phyloP scores from a whole-genome alignment of 2,113 vertebrate species.

The Mastomys coucha region DNA sequence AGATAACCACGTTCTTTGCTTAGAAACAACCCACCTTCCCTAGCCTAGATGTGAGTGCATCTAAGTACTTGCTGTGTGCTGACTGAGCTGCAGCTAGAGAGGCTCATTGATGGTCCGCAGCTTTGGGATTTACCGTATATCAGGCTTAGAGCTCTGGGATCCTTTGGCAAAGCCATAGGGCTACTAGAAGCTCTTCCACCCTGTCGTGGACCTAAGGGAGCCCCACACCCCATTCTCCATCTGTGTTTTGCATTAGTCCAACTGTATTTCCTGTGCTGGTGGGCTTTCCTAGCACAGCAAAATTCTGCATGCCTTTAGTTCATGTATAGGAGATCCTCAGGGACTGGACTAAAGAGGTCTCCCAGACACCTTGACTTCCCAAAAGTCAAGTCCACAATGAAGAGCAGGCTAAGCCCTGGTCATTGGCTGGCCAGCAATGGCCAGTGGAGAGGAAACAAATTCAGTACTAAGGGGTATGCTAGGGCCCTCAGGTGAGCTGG shows the following conservation, averaged over 20 bases:
- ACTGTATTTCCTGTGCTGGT: not conserved
- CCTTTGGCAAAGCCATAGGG: not conserved
- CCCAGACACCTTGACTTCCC: no score
- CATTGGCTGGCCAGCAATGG: not conserved
- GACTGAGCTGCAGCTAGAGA: not conserved
- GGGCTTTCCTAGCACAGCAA: not conserved
- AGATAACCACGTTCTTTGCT: not conserved
- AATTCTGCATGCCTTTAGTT: not conserved
- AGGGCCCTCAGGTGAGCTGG: not conserved
- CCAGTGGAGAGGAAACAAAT: not conserved
- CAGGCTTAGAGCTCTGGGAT: not conserved
- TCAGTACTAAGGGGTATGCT: rapidly evolving
- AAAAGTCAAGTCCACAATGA: not conserved
- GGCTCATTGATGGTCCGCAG: not conserved
- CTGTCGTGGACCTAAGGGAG: not conserved
- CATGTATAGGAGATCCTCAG: not conserved
- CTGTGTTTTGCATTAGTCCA: not conserved
- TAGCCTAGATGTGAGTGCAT: not conserved
- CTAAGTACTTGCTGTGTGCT: rapidly evolving
- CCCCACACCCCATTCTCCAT: no score
- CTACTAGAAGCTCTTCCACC: not conserved
- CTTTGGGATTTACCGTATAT: not conserved
- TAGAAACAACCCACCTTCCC: not conserved
- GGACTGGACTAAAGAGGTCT: not conserved
- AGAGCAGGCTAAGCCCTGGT: not conserved